Evolutionary conservation across 2,888 invertebrate species (phyloP), one percentile per base, ranked within the genome.

Genomic region (Argynnis bischoffii): DNA sequence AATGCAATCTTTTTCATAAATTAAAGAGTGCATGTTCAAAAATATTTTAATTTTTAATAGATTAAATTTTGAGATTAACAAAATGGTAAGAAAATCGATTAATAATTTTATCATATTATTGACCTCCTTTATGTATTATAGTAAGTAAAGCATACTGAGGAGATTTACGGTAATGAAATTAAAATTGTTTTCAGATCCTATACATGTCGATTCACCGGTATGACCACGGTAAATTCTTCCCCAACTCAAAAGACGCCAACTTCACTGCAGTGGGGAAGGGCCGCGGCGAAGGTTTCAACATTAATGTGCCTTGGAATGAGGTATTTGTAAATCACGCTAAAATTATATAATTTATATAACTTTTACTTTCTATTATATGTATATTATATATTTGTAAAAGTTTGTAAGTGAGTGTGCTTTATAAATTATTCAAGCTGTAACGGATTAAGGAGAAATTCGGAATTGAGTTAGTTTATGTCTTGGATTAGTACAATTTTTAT

Each of bases 281-380:
- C 0, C 75, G 79, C 0, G 97, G 96, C 6, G 90, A 94, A 79
- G 98, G 99, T 2, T 98, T 93, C 87, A 98, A 97, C 80, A 95
- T 99, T 50, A 99, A 99, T 83, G 95, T 99, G 79, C 98, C 99
- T 0, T 98, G 98, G 96, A 97, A 97, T 81, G 95, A 95, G 89
- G 96, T 95, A 50, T 35, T 51, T 16, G 61, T 14, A 56, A n/a
- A 16, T 8, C 16, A 13, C 13, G 16, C 2, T 13, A 11, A 11
- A 31, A 21, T 47, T 15, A 21, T 31, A 16, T 26, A 5, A 13
- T n/a, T 1, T 31, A 46, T 47, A 14, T 47, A 50, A n/a, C n/a
- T n/a, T n/a, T n/a, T n/a, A n/a, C n/a, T n/a, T n/a, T n/a, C n/a
- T n/a, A n/a, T n/a, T 51, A 16, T 15, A 18, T 64, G 8, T 63